Evolutionary conservation across 2,113 vertebrate genomes (phyloP), one percentile per base, ranked within the genome.

Genomic region (Chionodraco myersi): DNA sequence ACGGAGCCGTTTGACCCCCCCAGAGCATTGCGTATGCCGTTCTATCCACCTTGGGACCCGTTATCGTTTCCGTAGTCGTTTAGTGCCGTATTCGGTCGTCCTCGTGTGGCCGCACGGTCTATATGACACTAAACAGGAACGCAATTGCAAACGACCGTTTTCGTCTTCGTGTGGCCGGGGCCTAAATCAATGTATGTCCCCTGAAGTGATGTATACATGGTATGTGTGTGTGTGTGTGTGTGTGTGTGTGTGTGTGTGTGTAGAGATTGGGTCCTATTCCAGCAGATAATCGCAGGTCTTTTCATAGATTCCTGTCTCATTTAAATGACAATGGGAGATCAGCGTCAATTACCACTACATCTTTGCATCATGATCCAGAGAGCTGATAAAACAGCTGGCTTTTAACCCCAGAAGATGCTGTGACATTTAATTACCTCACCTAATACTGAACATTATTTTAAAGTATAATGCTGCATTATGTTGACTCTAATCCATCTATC

Each of bases 311-410:
- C 44, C 23, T 13, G 75, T 82, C 45, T 84, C 68, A 90, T 90
- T 92, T 88, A 48, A 92, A 89, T 89, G 82, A 89, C 78, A 91
- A 85, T 76, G 48, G 69, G n/a, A 86, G 82, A 80, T 91, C 74
- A 86, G 72, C 52, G 6, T 85, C 86, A 89, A 88, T 91, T 92
- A 88, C 80, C 60, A 34, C 52, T 57, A 34, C 54, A 64, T 67
- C 45, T 88, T 64, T 74, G 59, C 81, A 34, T 77, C 26, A 5
- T 81, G 85, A 85, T 87, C 75, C 64, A 34, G 58, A 70, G 11
- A 48, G 72, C 57, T 59, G 74, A 85, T 65, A 80, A 72, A 57
- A 80, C 75, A 64, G 56, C 68, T 71, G 72, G 52, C 65, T 85
- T 88, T 86, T 86, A 83, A 59, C 69, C 62, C 30, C 59, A 9